These are phyloP conservation scores for Acronicta alni DNA, from an alignment of 2,888 invertebrate species.

Conservation along the genomic window DNA sequence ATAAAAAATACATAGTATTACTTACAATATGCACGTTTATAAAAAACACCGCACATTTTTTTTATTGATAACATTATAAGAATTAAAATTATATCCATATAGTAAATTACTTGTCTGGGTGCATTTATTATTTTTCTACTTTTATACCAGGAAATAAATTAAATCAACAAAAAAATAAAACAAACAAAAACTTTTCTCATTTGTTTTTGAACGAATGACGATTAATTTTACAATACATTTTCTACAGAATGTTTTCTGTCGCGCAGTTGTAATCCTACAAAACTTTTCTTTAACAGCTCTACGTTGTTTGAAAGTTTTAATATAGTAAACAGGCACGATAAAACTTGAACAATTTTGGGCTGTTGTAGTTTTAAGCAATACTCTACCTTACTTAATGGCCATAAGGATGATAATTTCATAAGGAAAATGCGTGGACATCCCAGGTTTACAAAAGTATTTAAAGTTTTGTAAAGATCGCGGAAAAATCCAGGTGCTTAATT, in stretches of 20 bases:
- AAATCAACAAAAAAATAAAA: background rate
- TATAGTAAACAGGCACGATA: constrained; percentile 7
- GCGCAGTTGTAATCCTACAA: constrained; percentile 21
- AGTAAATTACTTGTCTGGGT: no score
- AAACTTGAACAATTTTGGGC: constrained; percentile 28
- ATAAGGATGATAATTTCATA: background rate
- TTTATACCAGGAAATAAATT: no score
- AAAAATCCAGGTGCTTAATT: background rate
- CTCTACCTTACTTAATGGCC: background rate
- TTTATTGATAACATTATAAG: no score
- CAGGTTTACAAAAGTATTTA: background rate
- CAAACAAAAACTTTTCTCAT: constrained; percentile 58
- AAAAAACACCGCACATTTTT: no score
- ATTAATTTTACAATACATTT: constrained; percentile 59
- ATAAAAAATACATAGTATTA: no score
- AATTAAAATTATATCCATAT: no score
- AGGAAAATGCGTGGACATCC: background rate
- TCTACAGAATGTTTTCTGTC: constrained; percentile 43
- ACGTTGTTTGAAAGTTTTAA: constrained; percentile 36
- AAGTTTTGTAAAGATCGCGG: background rate
- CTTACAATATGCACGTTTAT: no score
- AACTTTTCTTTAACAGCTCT: constrained; percentile 18
- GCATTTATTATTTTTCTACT: no score
- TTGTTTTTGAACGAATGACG: constrained; percentile 52
- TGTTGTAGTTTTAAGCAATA: constrained; percentile 4